A percentile compares a stretch with the other conserved stretches of the same genome.
These are phyloP conservation scores for Leptoteleia sp. DNA, from an alignment of 1,140 invertebrate species.

Conservation along the genomic window DNA sequence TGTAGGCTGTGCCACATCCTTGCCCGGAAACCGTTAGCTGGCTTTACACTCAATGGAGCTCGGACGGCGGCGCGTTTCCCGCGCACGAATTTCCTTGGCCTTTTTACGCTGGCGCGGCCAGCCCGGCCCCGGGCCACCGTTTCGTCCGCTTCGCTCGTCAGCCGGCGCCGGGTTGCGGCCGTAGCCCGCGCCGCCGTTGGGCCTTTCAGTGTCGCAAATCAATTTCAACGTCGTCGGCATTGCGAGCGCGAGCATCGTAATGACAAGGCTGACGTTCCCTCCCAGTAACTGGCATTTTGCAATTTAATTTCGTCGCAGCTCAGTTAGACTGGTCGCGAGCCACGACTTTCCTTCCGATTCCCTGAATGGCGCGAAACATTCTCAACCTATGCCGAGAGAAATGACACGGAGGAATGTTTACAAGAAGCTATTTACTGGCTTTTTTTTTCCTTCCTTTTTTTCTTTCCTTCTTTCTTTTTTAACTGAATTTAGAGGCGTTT, in stretches of 20 bases:
- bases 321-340: slow-evolving; percentile 8
- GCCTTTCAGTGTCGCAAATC: slow-evolving; percentile 2
- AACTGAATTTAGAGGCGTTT: no score
- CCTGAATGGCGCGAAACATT: slow-evolving; percentile 12
- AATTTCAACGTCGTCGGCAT: neutral
- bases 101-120: slow-evolving; percentile 17
- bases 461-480: no score
- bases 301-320: slow-evolving; percentile 24
- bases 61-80: slow-evolving; percentile 64
- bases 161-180: neutral
- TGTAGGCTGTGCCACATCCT: slow-evolving; percentile 81
- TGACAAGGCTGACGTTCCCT: neutral
- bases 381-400: no score
- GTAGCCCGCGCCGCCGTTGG: neutral
- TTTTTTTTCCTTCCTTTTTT: no score
- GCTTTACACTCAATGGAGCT: slow-evolving; percentile 76
- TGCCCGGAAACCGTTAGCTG: slow-evolving; percentile 80
- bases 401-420: no score
- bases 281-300: neutral
- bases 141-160: no score
- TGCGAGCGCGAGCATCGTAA: neutral
- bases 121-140: neutral
- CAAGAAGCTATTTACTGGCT: no score
- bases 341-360: slow-evolving; percentile 30
- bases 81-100: slow-evolving; percentile 69